These are phyloP conservation scores for Karalla daura DNA, from an alignment of 2,797 vertebrate species.

Conservation along the genomic window DNA sequence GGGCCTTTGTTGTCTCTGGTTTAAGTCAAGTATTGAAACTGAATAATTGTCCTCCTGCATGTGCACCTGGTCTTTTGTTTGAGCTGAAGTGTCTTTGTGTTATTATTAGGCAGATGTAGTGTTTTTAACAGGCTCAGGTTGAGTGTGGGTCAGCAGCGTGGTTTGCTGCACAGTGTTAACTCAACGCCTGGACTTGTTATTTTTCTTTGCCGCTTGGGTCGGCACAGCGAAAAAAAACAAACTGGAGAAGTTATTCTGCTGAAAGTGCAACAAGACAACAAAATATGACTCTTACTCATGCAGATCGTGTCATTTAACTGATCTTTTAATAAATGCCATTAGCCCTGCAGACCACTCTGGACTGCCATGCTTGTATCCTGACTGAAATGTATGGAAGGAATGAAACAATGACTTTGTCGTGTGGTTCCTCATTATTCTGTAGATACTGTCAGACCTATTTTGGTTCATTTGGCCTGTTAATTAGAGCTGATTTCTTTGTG, in stretches of 20 bases:
- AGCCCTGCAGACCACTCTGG: background rate
- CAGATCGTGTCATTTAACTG: background rate
- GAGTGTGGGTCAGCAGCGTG: background rate
- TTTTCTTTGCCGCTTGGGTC: too few relatives aligned
- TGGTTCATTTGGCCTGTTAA: background rate
- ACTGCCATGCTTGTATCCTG: background rate
- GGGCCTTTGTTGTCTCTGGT: constrained; percentile 42
- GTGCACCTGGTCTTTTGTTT: constrained; percentile 35
- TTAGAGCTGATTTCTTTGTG: background rate
- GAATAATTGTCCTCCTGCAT: background rate
- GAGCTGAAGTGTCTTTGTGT: constrained; percentile 18
- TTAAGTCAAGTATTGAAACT: constrained; percentile 19
- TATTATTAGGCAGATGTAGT: background rate
- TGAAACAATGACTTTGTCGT: background rate
- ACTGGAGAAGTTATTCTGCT: background rate
- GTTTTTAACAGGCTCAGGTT: constrained; percentile 6
- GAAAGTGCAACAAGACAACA: background rate
- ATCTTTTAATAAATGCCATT: background rate
- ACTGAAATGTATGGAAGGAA: background rate
- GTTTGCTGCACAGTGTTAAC: background rate
- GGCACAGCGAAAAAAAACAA: too few relatives aligned
- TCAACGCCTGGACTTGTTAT: background rate
- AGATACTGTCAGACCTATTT: background rate
- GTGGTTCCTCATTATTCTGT: background rate
- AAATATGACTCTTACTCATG: background rate